Evolutionary conservation across 2,797 vertebrate species (phyloP).

Genomic region (Myotis vivesi): DNA sequence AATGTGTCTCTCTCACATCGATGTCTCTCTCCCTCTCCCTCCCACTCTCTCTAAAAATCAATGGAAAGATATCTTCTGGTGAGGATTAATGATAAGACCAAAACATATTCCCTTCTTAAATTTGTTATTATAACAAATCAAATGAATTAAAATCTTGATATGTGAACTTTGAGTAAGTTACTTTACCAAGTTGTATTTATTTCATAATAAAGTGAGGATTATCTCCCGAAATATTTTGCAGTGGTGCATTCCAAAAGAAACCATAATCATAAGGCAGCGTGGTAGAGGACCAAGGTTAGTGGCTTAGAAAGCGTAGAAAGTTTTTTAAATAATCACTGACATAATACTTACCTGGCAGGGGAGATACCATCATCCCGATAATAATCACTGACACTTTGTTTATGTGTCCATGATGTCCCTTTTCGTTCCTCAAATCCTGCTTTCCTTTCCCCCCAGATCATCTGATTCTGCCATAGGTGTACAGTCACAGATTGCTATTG

Average conservation of each 20-base stretch:
- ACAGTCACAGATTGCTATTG: neutral
- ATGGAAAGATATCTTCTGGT: too few relatives aligned
- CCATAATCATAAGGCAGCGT: neutral
- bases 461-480: neutral
- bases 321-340: neutral
- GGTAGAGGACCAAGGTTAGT: neutral
- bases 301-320: neutral
- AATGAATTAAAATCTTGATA: neutral
- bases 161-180: neutral
- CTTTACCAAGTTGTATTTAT: neutral
- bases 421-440: neutral
- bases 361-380: too few relatives aligned
- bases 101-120: neutral
- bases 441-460: fast-evolving
- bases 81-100: too few relatives aligned
- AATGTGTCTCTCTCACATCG: too few relatives aligned
- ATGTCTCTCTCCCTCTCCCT: too few relatives aligned
- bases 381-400: neutral
- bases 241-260: neutral
- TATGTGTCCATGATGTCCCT: neutral
- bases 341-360: too few relatives aligned
- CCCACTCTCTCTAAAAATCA: too few relatives aligned
- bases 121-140: neutral
- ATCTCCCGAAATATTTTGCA: neutral
- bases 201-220: neutral